Base-by-base conservation (phyloP, 2,888 invertebrate species). In the Schizaphis graminum region DNA sequence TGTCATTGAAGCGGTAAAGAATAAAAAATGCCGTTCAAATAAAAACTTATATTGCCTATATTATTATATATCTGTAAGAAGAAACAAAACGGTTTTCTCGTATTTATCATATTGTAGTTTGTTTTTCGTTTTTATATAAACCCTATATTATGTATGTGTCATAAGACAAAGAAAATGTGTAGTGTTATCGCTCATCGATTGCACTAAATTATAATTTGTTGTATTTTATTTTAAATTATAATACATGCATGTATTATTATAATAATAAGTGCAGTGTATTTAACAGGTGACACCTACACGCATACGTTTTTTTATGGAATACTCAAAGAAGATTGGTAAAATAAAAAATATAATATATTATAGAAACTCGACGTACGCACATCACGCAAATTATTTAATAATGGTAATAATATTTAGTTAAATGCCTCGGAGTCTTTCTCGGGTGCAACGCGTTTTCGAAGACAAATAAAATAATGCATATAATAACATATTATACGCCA, bases 241-340 rank as follows among this genome's bases (percentile, higher is more conserved):
- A 26, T 53, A 10, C n/a, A 53, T 88, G 21, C 49, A 3, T 26
- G 21, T n/a, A 53, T 87, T 88, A 49, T 88, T 49, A 53, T 88
- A 13, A 86, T 88, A 49, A 88, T 49, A 21, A 88, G n/a, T 53
- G 86, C 77, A 77, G 21, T 28, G 86, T n/a, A 47, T 86, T 86
- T 86, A 47, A 47, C n/a, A 86, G 13, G 86, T 86, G 28, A 88
- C 87, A 49, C 87, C 87, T 49, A 49, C 49, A n/a, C 53, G 24
- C 10, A 1, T 88, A 24, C n/a, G n/a, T 35, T 21, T 53, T 49
- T 86, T 53, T 47, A 88, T 35, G 53, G 49, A 53, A 88, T 53
- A n/a, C n/a, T 28, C 53, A 53, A 53, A 53, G 87, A 88, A 21
- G n/a, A 49, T 49, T 35, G 87, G 49, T 49, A n/a, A 88, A 53